Evolutionary conservation across 2,113 vertebrate species (phyloP).

Genomic region (Neofelis nebulosa): DNA sequence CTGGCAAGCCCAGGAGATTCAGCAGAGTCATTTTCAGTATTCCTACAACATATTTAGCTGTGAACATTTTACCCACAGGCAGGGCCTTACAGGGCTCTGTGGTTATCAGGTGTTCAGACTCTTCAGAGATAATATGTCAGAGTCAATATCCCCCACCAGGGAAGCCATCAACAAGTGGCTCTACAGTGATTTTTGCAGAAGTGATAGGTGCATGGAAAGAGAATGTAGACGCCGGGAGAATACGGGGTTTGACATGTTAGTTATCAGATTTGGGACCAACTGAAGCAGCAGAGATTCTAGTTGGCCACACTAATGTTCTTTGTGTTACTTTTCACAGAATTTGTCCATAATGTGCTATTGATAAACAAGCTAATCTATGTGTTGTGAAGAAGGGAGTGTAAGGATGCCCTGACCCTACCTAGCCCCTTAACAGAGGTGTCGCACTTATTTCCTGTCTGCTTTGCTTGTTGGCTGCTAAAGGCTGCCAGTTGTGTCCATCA

Average conservation of each 20-base stretch:
- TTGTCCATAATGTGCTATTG: background rate
- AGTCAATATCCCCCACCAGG: background rate
- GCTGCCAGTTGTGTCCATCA: background rate
- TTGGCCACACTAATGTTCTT: background rate
- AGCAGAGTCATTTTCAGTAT: background rate
- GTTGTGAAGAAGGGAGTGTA: background rate
- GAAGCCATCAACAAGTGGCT: background rate
- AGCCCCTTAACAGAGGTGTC: background rate
- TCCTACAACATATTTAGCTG: background rate
- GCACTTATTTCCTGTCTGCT: background rate
- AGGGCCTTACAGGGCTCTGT: background rate
- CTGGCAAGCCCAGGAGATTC: too few species aligned
- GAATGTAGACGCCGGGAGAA: background rate
- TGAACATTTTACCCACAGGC: background rate
- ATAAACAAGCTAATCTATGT: background rate
- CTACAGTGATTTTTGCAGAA: background rate
- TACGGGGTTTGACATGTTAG: background rate
- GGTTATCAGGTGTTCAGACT: background rate
- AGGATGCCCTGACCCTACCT: background rate
- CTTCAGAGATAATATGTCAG: background rate
- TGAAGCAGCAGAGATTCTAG: background rate
- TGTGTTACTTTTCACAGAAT: background rate
- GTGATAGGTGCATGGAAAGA: background rate
- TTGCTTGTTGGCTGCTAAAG: background rate
- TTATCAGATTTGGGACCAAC: too few species aligned